Evolutionary conservation across 1,140 invertebrate species (phyloP).

Genomic region (Leptinotarsa defecta): DNA sequence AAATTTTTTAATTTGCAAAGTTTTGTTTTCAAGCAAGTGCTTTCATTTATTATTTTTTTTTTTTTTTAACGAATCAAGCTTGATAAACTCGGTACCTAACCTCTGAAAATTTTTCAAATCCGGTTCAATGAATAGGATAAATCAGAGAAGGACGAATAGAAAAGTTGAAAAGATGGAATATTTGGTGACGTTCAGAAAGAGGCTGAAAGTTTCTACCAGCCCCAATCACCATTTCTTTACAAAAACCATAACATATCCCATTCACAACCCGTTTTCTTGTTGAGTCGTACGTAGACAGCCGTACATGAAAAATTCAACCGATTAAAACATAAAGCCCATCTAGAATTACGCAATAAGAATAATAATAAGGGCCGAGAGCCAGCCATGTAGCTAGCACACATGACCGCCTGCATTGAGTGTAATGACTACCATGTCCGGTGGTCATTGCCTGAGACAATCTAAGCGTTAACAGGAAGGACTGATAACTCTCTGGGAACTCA

Average conservation of each 20-base stretch:
- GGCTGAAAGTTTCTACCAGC: no score
- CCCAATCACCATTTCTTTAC: no score
- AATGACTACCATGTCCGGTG: slow-evolving; percentile 39
- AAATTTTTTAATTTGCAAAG: no score
- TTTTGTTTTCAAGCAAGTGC: no score
- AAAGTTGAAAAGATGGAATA: no score
- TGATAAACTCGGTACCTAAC: no score
- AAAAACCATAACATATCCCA: not conserved
- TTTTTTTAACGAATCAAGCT: no score
- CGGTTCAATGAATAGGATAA: no score
- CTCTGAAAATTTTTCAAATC: no score
- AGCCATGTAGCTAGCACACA: slow-evolving; percentile 21
- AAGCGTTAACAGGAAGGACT: slow-evolving; percentile 44
- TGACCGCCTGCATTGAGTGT: slow-evolving; percentile 32
- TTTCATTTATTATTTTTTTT: no score
- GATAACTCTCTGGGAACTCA: slow-evolving; percentile 43
- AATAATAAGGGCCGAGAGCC: slow-evolving; percentile 32
- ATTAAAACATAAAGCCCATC: slow-evolving; percentile 22
- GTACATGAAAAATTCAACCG: not conserved
- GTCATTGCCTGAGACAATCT: slow-evolving; percentile 45
- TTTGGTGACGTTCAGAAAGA: no score
- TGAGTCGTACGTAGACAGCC: not conserved
- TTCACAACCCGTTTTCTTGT: not conserved
- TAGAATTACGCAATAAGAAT: slow-evolving; percentile 28
- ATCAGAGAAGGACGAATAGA: no score